These are phyloP conservation scores for Drosophila monieri DNA, from an alignment of 2,888 invertebrate genomes.

Conservation along the genomic window DNA sequence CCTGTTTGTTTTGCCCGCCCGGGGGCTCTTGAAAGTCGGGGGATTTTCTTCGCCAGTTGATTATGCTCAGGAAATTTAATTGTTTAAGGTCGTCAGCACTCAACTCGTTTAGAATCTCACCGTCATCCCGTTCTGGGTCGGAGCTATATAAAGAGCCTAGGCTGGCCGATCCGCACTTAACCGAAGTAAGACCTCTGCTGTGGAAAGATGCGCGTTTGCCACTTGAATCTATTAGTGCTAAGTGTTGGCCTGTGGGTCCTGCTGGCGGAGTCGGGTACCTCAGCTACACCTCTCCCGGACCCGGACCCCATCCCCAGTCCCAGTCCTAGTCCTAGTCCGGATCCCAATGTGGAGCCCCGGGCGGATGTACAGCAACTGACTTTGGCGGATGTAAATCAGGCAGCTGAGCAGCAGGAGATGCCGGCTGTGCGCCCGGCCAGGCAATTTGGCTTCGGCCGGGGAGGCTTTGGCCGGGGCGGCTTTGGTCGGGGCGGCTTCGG, in stretches of 20 bases:
- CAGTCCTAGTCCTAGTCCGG: neutral
- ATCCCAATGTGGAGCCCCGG: constrained; percentile 14
- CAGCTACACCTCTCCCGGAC: constrained; percentile 15
- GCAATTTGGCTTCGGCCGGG: constrained; percentile 60
- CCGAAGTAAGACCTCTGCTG: constrained; percentile 31
- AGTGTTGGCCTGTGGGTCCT: constrained; percentile 58
- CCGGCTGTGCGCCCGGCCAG: constrained; percentile 63
- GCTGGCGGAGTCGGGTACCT: constrained; percentile 25
- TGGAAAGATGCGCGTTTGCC: constrained; percentile 56
- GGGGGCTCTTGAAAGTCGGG: constrained; percentile 45
- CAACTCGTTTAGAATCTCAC: constrained; percentile 62
- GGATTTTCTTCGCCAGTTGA: constrained; percentile 70
- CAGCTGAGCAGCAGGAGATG: constrained; percentile 59
- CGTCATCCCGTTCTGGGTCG: constrained; percentile 9
- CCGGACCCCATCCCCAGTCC: constrained; percentile 5
- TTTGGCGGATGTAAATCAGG: constrained; percentile 73
- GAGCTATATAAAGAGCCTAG: constrained; percentile 56
- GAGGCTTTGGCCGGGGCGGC: constrained; percentile 42
- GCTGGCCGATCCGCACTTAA: constrained; percentile 19
- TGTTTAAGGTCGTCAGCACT: constrained; percentile 65
- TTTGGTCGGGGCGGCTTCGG: constrained; percentile 38
- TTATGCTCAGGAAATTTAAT: constrained; percentile 75
- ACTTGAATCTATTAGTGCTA: constrained; percentile 68
- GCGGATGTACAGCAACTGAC: constrained; percentile 70
- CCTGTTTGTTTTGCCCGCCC: constrained; percentile 12